Percentiles rank a stretch among this genome's conserved stretches.
phyloP scores from a whole-genome alignment of 2,797 vertebrate genomes.

The Loriculus beryllinus region DNA sequence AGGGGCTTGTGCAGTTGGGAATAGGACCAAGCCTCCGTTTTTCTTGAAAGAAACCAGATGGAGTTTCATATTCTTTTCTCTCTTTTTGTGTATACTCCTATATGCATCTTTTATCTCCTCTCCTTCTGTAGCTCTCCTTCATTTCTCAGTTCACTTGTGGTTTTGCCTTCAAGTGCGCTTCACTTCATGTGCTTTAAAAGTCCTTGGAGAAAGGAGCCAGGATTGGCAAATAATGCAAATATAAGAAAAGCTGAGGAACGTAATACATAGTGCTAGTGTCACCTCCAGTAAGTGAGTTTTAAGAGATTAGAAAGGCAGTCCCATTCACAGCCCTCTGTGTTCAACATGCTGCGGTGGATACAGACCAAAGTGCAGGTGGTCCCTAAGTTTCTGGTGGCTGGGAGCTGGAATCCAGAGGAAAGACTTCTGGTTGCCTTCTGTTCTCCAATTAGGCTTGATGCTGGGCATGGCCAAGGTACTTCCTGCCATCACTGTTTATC shows the following conservation, averaged over 20 bases:
- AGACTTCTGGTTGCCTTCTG: not conserved
- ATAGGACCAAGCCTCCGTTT: not conserved
- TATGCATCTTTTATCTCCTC: not conserved
- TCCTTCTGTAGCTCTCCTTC: not conserved
- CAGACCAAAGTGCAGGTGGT: not conserved
- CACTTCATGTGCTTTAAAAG: not conserved
- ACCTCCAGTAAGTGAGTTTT: not conserved
- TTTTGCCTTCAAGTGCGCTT: not conserved
- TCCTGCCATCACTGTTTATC: not conserved
- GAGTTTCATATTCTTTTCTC: not conserved
- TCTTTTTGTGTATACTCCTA: not conserved
- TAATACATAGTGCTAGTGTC: not conserved
- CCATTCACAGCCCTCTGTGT: not conserved
- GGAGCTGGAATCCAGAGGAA: not conserved
- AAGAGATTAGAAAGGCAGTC: not conserved
- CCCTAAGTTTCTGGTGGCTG: not conserved
- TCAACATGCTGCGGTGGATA: rapidly evolving
- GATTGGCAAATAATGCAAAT: not conserved
- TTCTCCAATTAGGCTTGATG: not conserved
- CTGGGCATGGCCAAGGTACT: not conserved
- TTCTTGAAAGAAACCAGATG: not conserved
- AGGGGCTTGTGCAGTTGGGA: not conserved
- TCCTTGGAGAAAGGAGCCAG: not conserved
- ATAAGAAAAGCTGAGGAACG: not conserved
- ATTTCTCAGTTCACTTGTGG: not conserved